Base-by-base conservation (phyloP, 2,888 invertebrate species). In the Melieria omissa region DNA sequence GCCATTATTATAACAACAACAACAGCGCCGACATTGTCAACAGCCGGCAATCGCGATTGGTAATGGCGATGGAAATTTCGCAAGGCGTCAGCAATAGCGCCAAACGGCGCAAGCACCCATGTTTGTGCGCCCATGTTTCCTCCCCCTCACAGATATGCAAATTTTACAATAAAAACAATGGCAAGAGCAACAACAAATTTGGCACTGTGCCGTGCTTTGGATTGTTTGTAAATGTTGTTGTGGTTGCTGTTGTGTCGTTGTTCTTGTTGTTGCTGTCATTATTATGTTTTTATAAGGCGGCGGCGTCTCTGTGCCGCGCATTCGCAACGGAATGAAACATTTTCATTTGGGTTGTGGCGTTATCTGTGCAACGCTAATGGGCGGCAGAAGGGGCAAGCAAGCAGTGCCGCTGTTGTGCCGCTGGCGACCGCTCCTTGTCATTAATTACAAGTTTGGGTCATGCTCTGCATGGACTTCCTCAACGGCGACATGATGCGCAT, bases 381-480 rank as follows among this genome's bases (percentile, higher is more conserved):
- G 29, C 29, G 29, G 29, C 29, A 29, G 29, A 29, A 29, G 29
- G 29, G 29, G 29, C 29, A 29, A 29, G 29, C 2, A 29, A 29
- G 29, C 29, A 3, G 29, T 29, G 29, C 52, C 52, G 60, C 49
- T 61, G 60, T 60, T 60, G 46, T 44, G 47, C 49, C 5, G 10
- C 62, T 10, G 14, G 5, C 47, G 61, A 67, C 49, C 67, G 60
- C 67, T 67, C 67, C 67, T 67, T 60, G 60, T 67, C 61, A 67
- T 60, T 67, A 67, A 67, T 49, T 49, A 52, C 60, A 67, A 58
- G 61, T 61, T 67, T 58, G 42, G 60, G 14, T 52, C 67, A 67
- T 67, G 29, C 29, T 29, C 29, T 29, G 29, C 29, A 29, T 29
- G 29, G 60, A 67, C 67, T 67, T 67, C 67, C 67, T 67, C 60